Conservation (phyloP, 1,140 invertebrate genomes). For the Cydia amplana region DNA sequence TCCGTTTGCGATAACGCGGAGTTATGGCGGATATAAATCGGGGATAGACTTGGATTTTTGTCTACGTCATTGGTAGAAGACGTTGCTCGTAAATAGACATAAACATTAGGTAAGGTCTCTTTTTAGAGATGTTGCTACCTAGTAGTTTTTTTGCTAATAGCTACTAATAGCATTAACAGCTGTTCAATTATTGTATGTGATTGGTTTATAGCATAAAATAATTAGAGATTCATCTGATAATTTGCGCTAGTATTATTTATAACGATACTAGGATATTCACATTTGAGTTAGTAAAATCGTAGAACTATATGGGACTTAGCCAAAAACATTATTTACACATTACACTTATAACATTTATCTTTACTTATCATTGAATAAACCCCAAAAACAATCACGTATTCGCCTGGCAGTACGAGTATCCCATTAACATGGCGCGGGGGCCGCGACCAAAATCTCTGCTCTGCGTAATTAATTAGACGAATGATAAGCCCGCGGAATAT, state of each 20-base stretch:
- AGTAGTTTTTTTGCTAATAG: background rate
- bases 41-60: conserved; percentile 24
- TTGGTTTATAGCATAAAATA: too few relatives aligned
- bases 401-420: background rate
- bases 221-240: too few relatives aligned
- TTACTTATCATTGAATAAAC: background rate
- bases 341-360: background rate
- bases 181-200: too few relatives aligned
- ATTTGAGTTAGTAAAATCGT: too few relatives aligned
- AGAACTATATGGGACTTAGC: too few relatives aligned
- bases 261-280: too few relatives aligned
- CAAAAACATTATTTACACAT: too few relatives aligned
- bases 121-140: background rate
- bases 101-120: background rate
- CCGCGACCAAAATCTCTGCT: conserved; percentile 49
- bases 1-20: conserved; percentile 68
- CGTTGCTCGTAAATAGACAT: background rate
- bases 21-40: conserved; percentile 65
- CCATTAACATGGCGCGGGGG: conserved; percentile 18
- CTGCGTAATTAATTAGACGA: conserved; percentile 71
- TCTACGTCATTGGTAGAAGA: conserved; percentile 1
- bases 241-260: too few relatives aligned
- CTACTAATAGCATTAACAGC: background rate
- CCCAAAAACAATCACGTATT: conserved; percentile 18
- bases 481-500: conserved; percentile 75